Conservation (phyloP, 2,113 vertebrate species). For the Pagrus major region DNA sequence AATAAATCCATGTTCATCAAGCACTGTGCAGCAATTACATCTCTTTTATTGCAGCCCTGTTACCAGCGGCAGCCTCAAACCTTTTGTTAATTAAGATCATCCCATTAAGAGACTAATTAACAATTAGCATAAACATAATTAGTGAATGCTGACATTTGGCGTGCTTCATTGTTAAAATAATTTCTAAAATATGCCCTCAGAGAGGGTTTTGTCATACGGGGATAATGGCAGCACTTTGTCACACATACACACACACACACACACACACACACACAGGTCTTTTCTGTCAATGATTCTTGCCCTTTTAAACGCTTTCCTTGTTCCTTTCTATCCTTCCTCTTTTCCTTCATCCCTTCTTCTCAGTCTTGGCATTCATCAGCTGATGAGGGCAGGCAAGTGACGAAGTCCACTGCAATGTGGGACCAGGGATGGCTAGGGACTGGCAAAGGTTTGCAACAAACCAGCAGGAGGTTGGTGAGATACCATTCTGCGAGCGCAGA, state of each 20-base stretch:
- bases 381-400: too few relatives aligned
- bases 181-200: slow-evolving; percentile 95
- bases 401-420: too few relatives aligned
- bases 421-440: too few relatives aligned
- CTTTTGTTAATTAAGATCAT: slow-evolving; percentile 97
- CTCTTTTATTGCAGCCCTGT: slow-evolving; percentile 81
- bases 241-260: slow-evolving; percentile 30
- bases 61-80: slow-evolving; percentile 79
- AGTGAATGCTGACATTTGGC: slow-evolving; percentile 95
- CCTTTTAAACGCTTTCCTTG: background rate
- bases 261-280: slow-evolving; percentile 1
- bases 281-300: background rate
- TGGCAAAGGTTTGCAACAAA: too few relatives aligned
- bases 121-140: slow-evolving; percentile 99
- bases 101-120: slow-evolving; percentile 97
- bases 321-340: background rate
- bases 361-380: background rate
- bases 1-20: slow-evolving; percentile 87
- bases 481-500: too few relatives aligned
- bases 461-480: too few relatives aligned
- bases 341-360: too few relatives aligned
- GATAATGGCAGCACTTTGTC: slow-evolving; percentile 87
- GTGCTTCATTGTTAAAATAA: slow-evolving; percentile 96
- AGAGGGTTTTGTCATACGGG: slow-evolving; percentile 94
- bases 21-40: slow-evolving; percentile 82